phyloP scores from a whole-genome alignment of 2,797 vertebrate species.

The Phoxinus dragarum region DNA sequence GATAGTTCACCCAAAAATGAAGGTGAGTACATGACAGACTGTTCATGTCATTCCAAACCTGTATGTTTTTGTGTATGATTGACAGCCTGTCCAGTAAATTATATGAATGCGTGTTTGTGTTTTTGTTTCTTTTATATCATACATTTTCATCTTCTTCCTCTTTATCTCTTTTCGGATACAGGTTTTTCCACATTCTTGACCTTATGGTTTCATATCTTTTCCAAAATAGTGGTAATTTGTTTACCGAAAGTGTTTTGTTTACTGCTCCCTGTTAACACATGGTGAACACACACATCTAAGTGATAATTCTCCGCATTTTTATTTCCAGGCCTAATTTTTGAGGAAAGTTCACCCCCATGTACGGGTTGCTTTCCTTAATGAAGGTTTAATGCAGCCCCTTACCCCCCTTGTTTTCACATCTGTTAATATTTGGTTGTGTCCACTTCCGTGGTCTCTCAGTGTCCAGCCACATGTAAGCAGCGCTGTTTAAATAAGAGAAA shows the following conservation, averaged over 20 bases:
- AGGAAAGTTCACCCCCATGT: slow-evolving; percentile 49
- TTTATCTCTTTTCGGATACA: background rate
- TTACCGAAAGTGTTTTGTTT: background rate
- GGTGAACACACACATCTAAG: background rate
- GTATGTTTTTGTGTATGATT: background rate
- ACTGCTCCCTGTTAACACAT: background rate
- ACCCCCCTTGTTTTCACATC: slow-evolving; percentile 48
- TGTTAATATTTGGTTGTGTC: slow-evolving; percentile 57
- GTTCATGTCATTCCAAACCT: no score
- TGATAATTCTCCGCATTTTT: slow-evolving; percentile 23
- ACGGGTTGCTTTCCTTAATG: slow-evolving; percentile 54
- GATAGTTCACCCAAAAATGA: background rate
- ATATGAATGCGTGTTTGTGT: background rate
- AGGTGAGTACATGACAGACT: background rate
- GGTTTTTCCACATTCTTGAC: background rate
- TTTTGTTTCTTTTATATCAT: background rate
- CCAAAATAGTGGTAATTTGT: background rate
- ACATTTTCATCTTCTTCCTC: background rate
- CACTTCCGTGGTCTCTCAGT: slow-evolving; percentile 16
- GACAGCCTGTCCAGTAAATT: background rate
- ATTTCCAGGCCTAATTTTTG: slow-evolving; percentile 50
- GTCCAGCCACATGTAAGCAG: slow-evolving; percentile 47
- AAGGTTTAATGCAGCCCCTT: slow-evolving; percentile 52
- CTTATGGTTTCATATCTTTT: background rate
- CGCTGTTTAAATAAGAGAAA: slow-evolving; percentile 66